A percentile compares a stretch with the other conserved stretches of the same genome.
Evolutionary conservation across 1,140 invertebrate genomes (phyloP).

Genomic region (Heliconius himera): DNA sequence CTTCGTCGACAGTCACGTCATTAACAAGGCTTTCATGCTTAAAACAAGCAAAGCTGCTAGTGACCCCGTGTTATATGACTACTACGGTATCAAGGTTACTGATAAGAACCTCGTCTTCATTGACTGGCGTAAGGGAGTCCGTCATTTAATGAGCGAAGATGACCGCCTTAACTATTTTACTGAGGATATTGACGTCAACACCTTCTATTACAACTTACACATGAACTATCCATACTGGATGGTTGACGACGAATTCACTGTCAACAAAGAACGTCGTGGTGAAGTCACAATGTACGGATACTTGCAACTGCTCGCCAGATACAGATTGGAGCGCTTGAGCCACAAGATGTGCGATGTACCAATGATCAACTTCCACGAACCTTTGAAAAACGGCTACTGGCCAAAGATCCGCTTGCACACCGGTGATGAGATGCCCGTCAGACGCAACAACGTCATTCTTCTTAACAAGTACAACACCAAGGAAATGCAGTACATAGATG

Average conservation of each 20-base stretch:
- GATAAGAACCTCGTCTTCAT: conserved; percentile 73
- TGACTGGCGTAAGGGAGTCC: conserved; percentile 71
- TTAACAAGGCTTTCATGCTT: conserved; percentile 83
- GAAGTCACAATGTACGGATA: conserved; percentile 83
- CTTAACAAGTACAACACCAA: conserved; percentile 79
- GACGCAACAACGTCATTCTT: conserved; percentile 82
- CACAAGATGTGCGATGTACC: conserved; percentile 84
- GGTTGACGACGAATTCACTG: conserved; percentile 79
- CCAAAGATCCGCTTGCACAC: conserved; percentile 84
- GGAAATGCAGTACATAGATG: conserved; percentile 68
- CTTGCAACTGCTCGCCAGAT: conserved; percentile 84
- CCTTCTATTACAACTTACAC: conserved; percentile 87
- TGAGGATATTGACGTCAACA: conserved; percentile 87
- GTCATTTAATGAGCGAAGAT: conserved; percentile 54
- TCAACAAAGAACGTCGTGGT: conserved; percentile 84
- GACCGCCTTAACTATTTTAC: conserved; percentile 86
- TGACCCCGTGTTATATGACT: conserved; percentile 75
- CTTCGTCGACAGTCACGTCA: conserved; percentile 84
- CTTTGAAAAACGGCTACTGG: conserved; percentile 82
- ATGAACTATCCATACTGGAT: conserved; percentile 87
- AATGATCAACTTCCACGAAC: conserved; percentile 78
- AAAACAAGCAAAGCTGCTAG: conserved; percentile 83
- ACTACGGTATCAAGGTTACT: conserved; percentile 75
- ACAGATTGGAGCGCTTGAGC: conserved; percentile 85
- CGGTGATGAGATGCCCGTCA: conserved; percentile 85